phyloP scores from a whole-genome alignment of 2,888 invertebrate genomes.

The Brachylomia viminalis region DNA sequence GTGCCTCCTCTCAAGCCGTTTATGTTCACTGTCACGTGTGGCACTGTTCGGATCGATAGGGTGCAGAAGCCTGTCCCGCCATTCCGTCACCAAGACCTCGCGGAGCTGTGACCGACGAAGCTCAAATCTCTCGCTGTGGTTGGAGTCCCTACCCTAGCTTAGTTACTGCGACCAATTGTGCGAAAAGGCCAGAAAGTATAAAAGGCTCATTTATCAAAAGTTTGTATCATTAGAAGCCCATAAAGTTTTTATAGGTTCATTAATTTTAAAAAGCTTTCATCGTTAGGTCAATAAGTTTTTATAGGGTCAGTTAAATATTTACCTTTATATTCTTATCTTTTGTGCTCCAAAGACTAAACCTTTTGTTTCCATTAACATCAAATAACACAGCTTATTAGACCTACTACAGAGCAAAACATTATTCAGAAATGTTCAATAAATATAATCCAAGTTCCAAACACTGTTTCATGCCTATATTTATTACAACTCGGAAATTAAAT shows the following conservation, averaged over 20 bases:
- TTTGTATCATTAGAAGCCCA: not conserved
- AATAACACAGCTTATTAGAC: not conserved
- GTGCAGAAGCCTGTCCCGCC: too few species aligned
- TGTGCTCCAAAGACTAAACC: not conserved
- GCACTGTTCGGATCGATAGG: too few species aligned
- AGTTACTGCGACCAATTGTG: not conserved
- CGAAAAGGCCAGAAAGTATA: not conserved
- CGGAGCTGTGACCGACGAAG: too few species aligned
- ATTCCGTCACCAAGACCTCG: too few species aligned
- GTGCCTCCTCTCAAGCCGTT: too few species aligned
- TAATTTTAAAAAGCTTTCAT: not conserved
- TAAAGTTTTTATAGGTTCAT: not conserved
- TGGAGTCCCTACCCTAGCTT: not conserved
- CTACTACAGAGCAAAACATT: not conserved
- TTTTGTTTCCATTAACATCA: not conserved
- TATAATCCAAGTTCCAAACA: not conserved
- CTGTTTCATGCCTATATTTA: not conserved
- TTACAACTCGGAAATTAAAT: constrained; percentile 47
- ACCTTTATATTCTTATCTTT: not conserved
- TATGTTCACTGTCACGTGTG: too few species aligned
- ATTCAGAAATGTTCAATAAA: not conserved
- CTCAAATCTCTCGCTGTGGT: too few species aligned
- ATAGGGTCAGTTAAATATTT: not conserved
- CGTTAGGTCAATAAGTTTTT: not conserved
- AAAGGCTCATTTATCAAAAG: not conserved